These are phyloP conservation scores for Sminthurinus signatus DNA, from an alignment of 1,140 invertebrate genomes.

Conservation along the genomic window DNA sequence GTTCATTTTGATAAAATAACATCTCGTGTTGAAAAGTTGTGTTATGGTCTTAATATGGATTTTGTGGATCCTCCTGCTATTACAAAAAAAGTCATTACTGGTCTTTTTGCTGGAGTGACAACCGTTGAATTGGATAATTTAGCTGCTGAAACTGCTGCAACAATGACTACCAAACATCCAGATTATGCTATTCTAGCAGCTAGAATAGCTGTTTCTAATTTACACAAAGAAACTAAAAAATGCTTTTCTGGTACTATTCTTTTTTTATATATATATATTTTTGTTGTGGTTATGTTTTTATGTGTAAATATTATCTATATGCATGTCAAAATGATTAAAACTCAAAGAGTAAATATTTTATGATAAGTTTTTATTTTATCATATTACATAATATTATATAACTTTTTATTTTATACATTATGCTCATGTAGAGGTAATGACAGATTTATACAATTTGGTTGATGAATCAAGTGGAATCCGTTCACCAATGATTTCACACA, in stretches of 20 bases:
- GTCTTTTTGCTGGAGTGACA: slow-evolving; percentile 90
- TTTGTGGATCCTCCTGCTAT: slow-evolving; percentile 87
- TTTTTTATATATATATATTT: no score
- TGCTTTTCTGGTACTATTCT: slow-evolving; percentile 74
- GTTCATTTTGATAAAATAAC: slow-evolving; percentile 98
- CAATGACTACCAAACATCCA: slow-evolving; percentile 91
- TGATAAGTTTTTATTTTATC: no score
- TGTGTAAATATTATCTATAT: no score
- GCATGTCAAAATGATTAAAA: no score
- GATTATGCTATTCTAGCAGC: slow-evolving; percentile 96
- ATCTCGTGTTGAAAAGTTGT: slow-evolving; percentile 86
- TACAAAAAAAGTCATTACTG: slow-evolving; percentile 82
- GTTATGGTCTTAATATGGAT: slow-evolving; percentile 92
- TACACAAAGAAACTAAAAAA: slow-evolving; percentile 95
- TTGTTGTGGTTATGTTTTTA: no score
- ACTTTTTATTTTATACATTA: slow-evolving; percentile 44
- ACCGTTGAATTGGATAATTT: slow-evolving; percentile 96
- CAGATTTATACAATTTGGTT: slow-evolving; percentile 71
- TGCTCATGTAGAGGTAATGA: slow-evolving; percentile 92
- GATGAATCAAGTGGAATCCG: slow-evolving; percentile 63
- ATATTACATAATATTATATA: background rate
- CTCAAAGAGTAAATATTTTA: slow-evolving; percentile 16
- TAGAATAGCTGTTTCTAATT: slow-evolving; percentile 90
- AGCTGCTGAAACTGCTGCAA: slow-evolving; percentile 92
- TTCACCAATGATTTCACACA: slow-evolving; percentile 79